Evolutionary conservation across 2,113 vertebrate species (phyloP).

Genomic region (Lepus europaeus): DNA sequence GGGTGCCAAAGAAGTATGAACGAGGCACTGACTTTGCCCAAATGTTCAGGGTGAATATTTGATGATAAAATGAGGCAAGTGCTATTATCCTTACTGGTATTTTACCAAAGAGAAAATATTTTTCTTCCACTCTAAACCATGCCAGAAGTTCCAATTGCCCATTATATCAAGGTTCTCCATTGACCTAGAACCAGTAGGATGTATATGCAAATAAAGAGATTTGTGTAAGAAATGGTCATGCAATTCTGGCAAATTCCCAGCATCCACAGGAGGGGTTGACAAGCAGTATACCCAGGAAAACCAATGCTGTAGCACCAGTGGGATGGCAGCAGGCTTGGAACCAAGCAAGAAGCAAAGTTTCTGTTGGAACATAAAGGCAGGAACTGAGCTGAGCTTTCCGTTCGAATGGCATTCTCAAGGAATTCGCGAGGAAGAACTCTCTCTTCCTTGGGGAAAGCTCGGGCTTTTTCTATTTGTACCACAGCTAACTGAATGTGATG

Average conservation of each 20-base stretch:
- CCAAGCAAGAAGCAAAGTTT: background rate
- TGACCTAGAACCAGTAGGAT: background rate
- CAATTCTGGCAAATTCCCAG: background rate
- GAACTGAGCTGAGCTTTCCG: background rate
- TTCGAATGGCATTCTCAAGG: background rate
- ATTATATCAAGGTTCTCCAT: background rate
- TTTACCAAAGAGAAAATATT: background rate
- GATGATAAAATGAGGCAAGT: slow-evolving; percentile 19
- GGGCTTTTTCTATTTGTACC: background rate
- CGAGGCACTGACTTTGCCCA: background rate
- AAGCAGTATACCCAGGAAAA: background rate
- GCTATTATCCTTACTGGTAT: background rate
- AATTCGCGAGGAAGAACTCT: background rate
- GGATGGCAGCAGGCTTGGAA: background rate
- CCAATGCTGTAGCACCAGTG: background rate
- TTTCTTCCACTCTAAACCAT: background rate
- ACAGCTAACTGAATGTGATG: background rate
- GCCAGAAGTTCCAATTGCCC: background rate
- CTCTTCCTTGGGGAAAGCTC: background rate
- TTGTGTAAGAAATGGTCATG: background rate
- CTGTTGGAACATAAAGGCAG: background rate
- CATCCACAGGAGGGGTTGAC: background rate
- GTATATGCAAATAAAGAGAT: no score
- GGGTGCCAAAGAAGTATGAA: background rate
- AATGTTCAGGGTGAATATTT: background rate